Conservation (phyloP, 2,888 invertebrate genomes). For the Lymantria monacha region DNA sequence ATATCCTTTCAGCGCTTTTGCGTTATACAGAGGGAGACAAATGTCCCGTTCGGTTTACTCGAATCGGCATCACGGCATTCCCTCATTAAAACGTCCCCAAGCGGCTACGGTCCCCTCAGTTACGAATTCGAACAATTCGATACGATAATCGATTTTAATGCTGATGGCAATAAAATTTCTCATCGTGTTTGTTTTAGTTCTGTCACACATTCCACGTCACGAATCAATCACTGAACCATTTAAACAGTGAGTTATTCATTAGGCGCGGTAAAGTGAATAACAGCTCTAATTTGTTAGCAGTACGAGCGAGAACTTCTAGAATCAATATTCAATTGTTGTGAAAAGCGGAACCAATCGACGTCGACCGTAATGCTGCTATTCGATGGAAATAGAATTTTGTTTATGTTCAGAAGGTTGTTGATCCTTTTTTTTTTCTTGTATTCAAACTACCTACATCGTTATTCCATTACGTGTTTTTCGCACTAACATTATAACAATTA, state of each 20-base stretch:
- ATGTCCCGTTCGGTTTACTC: slow-evolving; percentile 51
- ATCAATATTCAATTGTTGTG: slow-evolving; percentile 37
- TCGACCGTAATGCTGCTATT: slow-evolving; percentile 36
- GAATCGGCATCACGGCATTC: slow-evolving; percentile 64
- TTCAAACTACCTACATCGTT: slow-evolving; percentile 6
- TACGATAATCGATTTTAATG: slow-evolving; percentile 72
- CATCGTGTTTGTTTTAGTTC: slow-evolving; percentile 55
- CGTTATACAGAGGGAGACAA: slow-evolving; percentile 68
- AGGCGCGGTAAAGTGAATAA: slow-evolving; percentile 36
- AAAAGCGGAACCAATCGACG: slow-evolving; percentile 48
- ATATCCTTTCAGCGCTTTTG: slow-evolving; percentile 66
- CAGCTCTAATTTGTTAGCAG: slow-evolving; percentile 48
- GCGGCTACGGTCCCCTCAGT: slow-evolving; percentile 49
- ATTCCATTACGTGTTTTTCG: slow-evolving; percentile 2
- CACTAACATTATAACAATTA: too few species aligned
- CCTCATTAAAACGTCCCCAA: slow-evolving; percentile 69
- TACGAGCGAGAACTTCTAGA: slow-evolving; percentile 32
- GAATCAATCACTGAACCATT: slow-evolving; percentile 62
- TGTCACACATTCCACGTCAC: slow-evolving; percentile 51
- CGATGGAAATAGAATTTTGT: slow-evolving; percentile 49
- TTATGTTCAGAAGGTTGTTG: slow-evolving; percentile 43
- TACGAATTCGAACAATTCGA: slow-evolving; percentile 41
- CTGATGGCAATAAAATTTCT: slow-evolving; percentile 62
- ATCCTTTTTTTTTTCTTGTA: slow-evolving; percentile 33
- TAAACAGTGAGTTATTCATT: slow-evolving; percentile 50